These are phyloP conservation scores for Nasonia longicornis DNA, from an alignment of 1,140 invertebrate genomes.

Conservation along the genomic window DNA sequence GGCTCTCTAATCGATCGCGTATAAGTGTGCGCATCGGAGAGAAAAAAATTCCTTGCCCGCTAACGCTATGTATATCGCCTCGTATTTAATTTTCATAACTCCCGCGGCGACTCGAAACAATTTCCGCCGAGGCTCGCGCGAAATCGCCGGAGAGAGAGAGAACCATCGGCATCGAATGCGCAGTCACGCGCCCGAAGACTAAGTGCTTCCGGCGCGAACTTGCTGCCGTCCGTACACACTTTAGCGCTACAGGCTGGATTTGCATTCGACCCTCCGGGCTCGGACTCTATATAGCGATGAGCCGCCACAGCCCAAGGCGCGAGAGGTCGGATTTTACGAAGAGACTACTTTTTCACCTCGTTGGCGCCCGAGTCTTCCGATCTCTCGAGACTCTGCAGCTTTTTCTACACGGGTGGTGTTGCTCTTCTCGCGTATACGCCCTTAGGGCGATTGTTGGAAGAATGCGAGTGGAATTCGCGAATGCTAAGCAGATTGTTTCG, in stretches of 20 bases:
- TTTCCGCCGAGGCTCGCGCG: neutral
- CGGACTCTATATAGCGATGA: neutral
- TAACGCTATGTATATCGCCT: no score
- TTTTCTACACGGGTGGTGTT: no score
- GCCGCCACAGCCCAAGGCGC: neutral
- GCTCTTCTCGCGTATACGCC: no score
- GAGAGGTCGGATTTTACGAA: neutral
- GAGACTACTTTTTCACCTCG: neutral
- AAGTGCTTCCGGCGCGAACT: constrained; percentile 4
- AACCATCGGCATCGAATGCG: constrained; percentile 2
- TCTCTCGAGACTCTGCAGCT: no score
- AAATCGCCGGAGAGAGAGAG: neutral
- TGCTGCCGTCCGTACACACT: neutral
- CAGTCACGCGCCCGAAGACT: neutral
- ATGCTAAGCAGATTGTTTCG: no score
- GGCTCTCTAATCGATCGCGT: no score
- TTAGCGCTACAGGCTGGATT: neutral
- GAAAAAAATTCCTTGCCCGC: no score
- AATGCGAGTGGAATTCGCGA: no score
- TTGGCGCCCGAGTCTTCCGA: no score
- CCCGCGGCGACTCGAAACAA: neutral
- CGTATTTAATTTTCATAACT: no score
- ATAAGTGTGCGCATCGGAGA: no score
- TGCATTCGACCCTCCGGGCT: neutral
- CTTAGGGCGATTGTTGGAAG: no score